phyloP scores from a whole-genome alignment of 2,797 vertebrate species.

The Toxotes lorentzi region DNA sequence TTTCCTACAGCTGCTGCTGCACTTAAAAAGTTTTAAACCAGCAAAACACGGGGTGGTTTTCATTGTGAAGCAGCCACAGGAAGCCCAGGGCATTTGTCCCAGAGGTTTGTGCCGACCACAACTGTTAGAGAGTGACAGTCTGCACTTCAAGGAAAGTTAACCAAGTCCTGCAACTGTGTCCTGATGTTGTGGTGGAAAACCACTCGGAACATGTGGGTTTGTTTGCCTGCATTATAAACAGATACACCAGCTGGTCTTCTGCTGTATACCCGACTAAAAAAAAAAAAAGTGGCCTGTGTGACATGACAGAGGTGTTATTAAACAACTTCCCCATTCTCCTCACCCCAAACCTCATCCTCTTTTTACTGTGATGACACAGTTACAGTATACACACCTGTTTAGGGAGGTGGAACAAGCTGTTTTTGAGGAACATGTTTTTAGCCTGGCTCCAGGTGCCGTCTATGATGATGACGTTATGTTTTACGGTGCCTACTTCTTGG shows the following conservation, averaged over 20 bases:
- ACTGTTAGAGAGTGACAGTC: too few species aligned
- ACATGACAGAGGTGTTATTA: not conserved
- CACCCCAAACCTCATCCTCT: not conserved
- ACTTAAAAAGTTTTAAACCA: not conserved
- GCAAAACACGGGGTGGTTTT: too few species aligned
- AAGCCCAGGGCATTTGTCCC: too few species aligned
- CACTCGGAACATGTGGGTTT: too few species aligned
- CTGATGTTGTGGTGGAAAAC: too few species aligned
- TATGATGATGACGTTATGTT: constrained; percentile 92
- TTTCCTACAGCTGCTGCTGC: not conserved
- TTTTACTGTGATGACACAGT: not conserved
- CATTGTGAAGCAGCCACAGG: too few species aligned
- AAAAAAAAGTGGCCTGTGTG: not conserved
- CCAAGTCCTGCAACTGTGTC: too few species aligned
- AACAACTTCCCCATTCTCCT: not conserved
- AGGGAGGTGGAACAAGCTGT: constrained; percentile 92
- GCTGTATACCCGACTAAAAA: too few species aligned
- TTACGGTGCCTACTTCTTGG: constrained; percentile 70
- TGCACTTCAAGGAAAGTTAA: too few species aligned
- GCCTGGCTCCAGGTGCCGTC: constrained; percentile 99
- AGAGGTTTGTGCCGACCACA: too few species aligned
- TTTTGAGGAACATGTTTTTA: constrained; percentile 98
- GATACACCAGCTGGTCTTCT: too few species aligned
- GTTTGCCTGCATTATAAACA: too few species aligned
- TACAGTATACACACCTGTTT: constrained; percentile 87